Evolutionary conservation across 1,140 invertebrate species (phyloP), one percentile per base, ranked within the genome.

Genomic region (Drosophila sulfurigaster): DNA sequence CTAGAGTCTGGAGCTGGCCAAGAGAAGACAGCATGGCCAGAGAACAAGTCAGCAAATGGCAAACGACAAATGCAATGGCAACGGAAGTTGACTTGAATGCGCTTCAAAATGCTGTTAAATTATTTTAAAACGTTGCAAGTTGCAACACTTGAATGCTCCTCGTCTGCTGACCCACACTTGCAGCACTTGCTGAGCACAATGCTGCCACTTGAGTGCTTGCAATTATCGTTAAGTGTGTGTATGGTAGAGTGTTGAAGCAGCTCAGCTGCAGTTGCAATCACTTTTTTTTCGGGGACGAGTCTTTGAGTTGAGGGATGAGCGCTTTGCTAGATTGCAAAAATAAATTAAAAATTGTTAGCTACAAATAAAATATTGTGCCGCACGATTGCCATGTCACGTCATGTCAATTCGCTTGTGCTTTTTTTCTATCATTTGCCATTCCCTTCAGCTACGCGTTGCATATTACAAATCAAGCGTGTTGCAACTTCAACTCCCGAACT

Each of bases 21-120:
- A 57, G 30, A 13, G 54, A 48, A 57, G 49, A 64, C 49, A 64
- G 57, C 35, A 54, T 49, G 68, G 81, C 78, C 79, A 82, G 73
- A 82, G 73, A 25, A 52, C 48, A 54, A 70, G 79, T 63, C 75
- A 75, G 77, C 76, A 65, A 66, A 73, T 70, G 70, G 63, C 80
- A 76, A 62, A 59, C 43, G 59, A 46, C 45, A 49, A 28, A 41
- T 30, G 69, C 69, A 72, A 75, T 15, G 41, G 75, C 62, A 82
- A 72, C 82, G 82, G 83, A 87, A 87, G 82, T 87, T 79, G 73
- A 69, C 82, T 88, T 83, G 79, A 87, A 87, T 87, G 83, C 83
- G 80, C 70, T 87, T 80, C 85, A 78, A 87, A 87, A 88, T 83
- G 83, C 85, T 88, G 80, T 88, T 88, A 88, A 88, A 88, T 88